A percentile compares a stretch with the other conserved stretches of the same genome.
Evolutionary conservation across 92 coral and sea anemone species (phyloP).

Genomic region (Zoanthus gigantus): DNA sequence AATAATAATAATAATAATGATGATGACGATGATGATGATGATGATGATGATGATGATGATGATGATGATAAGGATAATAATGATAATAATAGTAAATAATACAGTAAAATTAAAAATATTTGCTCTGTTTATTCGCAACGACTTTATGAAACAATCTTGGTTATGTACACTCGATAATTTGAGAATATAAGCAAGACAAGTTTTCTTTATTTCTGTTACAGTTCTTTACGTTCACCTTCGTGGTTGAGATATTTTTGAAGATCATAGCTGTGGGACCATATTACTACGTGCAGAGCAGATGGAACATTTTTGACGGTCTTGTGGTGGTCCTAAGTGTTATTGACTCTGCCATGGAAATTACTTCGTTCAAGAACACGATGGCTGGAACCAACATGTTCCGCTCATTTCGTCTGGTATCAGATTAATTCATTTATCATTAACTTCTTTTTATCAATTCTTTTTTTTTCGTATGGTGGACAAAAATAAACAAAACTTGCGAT

Average conservation of each 20-base stretch:
- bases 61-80: no score
- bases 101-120: no score
- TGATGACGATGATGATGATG: no score
- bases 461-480: no score
- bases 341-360: conserved; percentile 62
- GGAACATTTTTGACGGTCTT: conserved; percentile 81
- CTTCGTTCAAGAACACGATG: neutral
- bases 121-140: no score
- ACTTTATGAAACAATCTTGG: no score
- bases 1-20: no score
- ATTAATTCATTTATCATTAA: neutral
- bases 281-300: conserved; percentile 75
- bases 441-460: no score
- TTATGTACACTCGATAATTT: no score
- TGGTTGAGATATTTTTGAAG: conserved; percentile 77
- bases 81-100: no score
- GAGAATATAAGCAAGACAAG: neutral
- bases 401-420: conserved; percentile 82
- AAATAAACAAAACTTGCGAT: no score
- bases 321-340: conserved; percentile 78
- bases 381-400: conserved; percentile 84
- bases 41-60: no score
- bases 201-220: conserved; percentile 13
- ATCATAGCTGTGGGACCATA: conserved; percentile 69
- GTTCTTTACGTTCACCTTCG: conserved; percentile 80